Evolutionary conservation across 2,113 vertebrate species (phyloP).

Genomic region (Larimichthys crocea): DNA sequence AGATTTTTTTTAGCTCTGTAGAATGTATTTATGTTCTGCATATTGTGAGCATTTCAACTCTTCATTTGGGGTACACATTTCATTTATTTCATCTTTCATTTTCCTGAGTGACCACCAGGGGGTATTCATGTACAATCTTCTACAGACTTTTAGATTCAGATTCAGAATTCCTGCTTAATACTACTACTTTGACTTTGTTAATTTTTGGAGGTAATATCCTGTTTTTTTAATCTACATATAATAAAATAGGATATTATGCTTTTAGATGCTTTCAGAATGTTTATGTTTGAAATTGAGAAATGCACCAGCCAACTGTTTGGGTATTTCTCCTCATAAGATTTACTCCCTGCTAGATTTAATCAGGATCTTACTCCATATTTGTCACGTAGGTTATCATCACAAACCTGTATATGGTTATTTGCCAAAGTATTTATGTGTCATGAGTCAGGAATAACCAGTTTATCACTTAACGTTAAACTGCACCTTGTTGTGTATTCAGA

Average conservation of each 20-base stretch:
- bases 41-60: neutral
- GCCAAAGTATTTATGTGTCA: neutral
- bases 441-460: neutral
- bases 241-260: too few species aligned
- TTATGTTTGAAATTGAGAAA: constrained; percentile 20
- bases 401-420: neutral
- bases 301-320: neutral
- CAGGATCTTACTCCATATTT: neutral
- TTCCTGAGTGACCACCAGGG: constrained; percentile 11
- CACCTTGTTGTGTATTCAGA: neutral
- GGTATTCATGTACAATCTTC: neutral
- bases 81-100: neutral
- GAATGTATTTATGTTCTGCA: neutral
- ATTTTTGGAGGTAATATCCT: neutral
- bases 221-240: too few species aligned
- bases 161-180: neutral
- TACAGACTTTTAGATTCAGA: neutral
- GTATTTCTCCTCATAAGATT: too few species aligned
- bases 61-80: neutral
- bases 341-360: neutral
- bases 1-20: neutral
- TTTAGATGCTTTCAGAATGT: neutral
- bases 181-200: neutral
- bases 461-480: neutral
- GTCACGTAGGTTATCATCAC: neutral